A percentile compares a stretch with the other conserved stretches of the same genome.
These are phyloP conservation scores for Dendrolimus punctatus DNA, from an alignment of 1,140 invertebrate genomes.

Conservation along the genomic window DNA sequence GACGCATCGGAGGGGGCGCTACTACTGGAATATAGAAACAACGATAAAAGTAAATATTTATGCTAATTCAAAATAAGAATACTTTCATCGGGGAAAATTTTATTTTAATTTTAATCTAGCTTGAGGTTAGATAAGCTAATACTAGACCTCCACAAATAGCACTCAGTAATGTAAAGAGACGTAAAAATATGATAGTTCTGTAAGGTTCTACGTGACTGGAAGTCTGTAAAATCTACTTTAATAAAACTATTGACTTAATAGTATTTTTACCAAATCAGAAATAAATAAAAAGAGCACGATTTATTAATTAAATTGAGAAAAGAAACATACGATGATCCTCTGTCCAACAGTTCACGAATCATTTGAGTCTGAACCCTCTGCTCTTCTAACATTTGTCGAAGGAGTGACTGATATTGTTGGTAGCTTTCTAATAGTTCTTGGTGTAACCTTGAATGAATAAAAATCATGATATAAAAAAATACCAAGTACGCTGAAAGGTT, in stretches of 20 bases:
- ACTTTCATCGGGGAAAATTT: too few species aligned
- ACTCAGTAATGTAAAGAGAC: too few species aligned
- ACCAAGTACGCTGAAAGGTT: too few species aligned
- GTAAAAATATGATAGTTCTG: too few species aligned
- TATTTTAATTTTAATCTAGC: too few species aligned
- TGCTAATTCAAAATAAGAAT: too few species aligned
- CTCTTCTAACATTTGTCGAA: constrained; percentile 81
- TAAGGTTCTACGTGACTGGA: too few species aligned
- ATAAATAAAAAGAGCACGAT: neutral
- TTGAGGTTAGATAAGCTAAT: too few species aligned
- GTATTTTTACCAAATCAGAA: neutral
- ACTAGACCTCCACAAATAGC: too few species aligned
- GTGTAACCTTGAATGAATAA: constrained; percentile 56
- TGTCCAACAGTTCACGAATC: constrained; percentile 47
- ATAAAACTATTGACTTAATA: too few species aligned
- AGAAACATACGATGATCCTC: constrained; percentile 32
- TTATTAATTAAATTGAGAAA: neutral
- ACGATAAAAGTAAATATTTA: neutral
- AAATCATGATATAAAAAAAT: too few species aligned
- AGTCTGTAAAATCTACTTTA: too few species aligned
- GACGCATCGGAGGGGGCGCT: neutral
- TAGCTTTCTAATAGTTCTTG: constrained; percentile 79
- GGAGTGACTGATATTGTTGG: constrained; percentile 79
- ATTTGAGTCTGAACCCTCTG: constrained; percentile 71
- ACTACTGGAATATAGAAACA: neutral